Percentiles rank a stretch among this genome's conserved stretches.
Evolutionary conservation across 2,797 vertebrate genomes (phyloP).

Genomic region (Danio choprae): DNA sequence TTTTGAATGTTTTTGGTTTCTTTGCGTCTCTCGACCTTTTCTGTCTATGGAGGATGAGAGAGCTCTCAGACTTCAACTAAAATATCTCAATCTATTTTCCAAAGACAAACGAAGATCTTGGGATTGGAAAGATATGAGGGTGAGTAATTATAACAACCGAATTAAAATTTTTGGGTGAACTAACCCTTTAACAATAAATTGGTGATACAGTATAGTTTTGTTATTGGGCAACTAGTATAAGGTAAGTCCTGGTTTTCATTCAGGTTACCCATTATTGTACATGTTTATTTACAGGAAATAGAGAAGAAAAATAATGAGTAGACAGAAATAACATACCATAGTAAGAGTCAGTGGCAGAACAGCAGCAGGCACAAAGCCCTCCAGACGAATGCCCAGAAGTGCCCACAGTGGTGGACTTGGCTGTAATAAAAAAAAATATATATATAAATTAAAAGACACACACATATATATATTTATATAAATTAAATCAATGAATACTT

Average conservation of each 20-base stretch:
- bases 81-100: no score
- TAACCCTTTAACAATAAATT: background rate
- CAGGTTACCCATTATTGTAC: background rate
- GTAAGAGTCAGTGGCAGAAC: background rate
- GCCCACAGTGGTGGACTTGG: slow-evolving; percentile 9
- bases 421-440: background rate
- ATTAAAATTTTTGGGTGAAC: no score
- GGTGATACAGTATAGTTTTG: background rate
- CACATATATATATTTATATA: background rate
- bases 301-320: background rate
- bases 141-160: no score
- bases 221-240: background rate
- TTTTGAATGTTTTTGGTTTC: no score
- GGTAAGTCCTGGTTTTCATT: background rate
- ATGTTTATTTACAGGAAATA: background rate
- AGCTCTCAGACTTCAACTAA: no score
- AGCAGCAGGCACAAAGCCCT: background rate
- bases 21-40: no score
- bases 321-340: background rate
- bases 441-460: background rate
- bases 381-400: background rate
- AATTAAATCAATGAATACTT: background rate
- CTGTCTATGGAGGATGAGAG: no score
- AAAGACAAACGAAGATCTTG: no score
- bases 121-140: no score